Percentiles rank a stretch among this genome's conserved stretches.
Evolutionary conservation across 2,888 invertebrate species (phyloP).

Genomic region (Cataglyphis livida): DNA sequence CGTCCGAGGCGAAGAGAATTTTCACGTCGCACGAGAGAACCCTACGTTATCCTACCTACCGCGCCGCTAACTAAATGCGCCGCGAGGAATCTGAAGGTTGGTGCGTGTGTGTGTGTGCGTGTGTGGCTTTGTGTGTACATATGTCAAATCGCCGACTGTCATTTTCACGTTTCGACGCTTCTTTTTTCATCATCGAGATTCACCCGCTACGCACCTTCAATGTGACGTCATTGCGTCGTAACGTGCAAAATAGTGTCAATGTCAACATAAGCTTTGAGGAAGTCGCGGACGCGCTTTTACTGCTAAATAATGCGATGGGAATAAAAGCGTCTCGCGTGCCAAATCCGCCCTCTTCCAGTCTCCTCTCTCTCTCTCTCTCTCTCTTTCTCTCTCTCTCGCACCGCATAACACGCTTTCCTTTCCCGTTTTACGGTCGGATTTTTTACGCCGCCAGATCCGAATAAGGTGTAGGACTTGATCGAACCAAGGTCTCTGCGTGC

Average conservation of each 20-base stretch:
- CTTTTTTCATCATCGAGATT: neutral
- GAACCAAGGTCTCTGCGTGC: neutral
- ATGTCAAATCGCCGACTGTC: neutral
- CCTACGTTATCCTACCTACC: too few species aligned
- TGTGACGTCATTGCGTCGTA: neutral
- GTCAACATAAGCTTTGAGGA: neutral
- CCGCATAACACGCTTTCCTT: constrained; percentile 4
- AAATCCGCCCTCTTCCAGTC: constrained; percentile 25
- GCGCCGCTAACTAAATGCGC: too few species aligned
- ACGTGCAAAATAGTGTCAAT: constrained; percentile 21
- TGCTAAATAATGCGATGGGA: neutral
- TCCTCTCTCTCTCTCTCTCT: neutral
- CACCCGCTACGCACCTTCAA: neutral
- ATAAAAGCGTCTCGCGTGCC: neutral
- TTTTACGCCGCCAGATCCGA: constrained; percentile 10
- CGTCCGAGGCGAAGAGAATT: too few species aligned
- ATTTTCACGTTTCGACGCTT: neutral
- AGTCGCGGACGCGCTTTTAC: neutral
- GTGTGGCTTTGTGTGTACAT: too few species aligned
- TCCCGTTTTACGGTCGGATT: constrained; percentile 22
- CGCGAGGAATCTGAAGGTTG: too few species aligned
- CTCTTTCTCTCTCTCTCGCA: neutral
- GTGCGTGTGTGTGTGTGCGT: too few species aligned
- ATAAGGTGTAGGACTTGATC: constrained; percentile 17
- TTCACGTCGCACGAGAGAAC: too few species aligned